phyloP scores from a whole-genome alignment of 2,888 invertebrate species.

The Drosophila siamana region DNA sequence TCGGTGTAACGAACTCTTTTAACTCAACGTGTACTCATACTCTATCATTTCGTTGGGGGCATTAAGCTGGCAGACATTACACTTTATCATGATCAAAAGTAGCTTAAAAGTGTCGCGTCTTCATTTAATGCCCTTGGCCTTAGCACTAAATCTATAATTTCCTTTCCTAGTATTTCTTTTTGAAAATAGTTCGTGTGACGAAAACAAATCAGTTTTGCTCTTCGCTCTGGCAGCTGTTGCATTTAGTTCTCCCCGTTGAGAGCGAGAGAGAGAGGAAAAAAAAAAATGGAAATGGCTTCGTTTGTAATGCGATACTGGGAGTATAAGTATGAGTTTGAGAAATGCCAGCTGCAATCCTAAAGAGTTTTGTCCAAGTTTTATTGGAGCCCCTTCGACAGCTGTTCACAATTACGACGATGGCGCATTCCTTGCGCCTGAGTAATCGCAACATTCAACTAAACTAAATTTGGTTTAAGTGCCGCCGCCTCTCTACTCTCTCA shows the following conservation, averaged over 20 bases:
- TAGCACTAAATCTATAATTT: slow-evolving; percentile 22
- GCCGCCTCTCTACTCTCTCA: neutral
- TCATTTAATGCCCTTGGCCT: slow-evolving; percentile 28
- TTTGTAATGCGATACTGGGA: slow-evolving; percentile 43
- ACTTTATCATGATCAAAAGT: slow-evolving; percentile 25
- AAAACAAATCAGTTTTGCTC: slow-evolving; percentile 38
- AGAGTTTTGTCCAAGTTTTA: slow-evolving; percentile 10
- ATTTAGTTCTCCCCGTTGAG: slow-evolving; percentile 9
- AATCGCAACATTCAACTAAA: slow-evolving; percentile 3
- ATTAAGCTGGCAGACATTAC: neutral
- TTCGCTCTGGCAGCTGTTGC: slow-evolving; percentile 42
- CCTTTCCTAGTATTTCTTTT: slow-evolving; percentile 5
- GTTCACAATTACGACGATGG: slow-evolving; percentile 14
- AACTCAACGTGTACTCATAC: neutral
- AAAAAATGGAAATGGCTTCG: slow-evolving; percentile 26
- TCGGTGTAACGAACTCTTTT: slow-evolving; percentile 30
- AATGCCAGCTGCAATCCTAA: slow-evolving; percentile 30
- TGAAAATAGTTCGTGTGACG: slow-evolving; percentile 42
- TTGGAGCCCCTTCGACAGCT: slow-evolving; percentile 20
- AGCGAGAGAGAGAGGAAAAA: neutral
- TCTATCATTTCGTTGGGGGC: neutral
- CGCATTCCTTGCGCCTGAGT: slow-evolving; percentile 13
- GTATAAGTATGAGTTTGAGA: slow-evolving; percentile 13
- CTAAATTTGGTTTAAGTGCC: neutral
- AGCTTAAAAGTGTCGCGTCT: slow-evolving; percentile 15